Percentiles rank a stretch among this genome's conserved stretches.
Conservation (phyloP, 2,113 vertebrate species). For the Xenopus borealis region DNA sequence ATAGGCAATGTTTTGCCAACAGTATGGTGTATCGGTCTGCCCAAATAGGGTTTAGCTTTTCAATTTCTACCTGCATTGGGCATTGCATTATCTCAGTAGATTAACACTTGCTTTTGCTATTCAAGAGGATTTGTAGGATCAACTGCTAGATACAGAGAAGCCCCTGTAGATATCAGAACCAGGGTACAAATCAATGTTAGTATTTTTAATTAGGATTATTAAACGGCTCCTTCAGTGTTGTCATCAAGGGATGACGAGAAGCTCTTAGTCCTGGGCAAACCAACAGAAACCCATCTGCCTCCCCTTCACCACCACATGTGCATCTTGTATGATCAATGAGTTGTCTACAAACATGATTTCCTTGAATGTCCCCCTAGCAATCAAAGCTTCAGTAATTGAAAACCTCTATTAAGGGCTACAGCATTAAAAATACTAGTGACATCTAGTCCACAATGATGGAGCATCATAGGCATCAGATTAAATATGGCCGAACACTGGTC, state of each 20-base stretch:
- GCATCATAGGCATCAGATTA: constrained; percentile 1
- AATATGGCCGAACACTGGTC: constrained; percentile 14
- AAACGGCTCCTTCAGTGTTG: not conserved
- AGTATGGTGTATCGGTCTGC: not conserved
- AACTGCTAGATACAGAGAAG: not conserved
- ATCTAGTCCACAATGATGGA: not conserved
- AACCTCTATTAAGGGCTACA: constrained; percentile 36
- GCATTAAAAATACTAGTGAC: constrained; percentile 15
- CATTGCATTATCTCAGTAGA: not conserved
- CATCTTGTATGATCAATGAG: not conserved
- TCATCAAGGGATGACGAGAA: not conserved
- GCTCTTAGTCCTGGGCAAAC: not conserved
- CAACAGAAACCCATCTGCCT: too few relatives aligned
- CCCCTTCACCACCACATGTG: not conserved
- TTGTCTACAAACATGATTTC: constrained; percentile 2
- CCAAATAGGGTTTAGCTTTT: not conserved
- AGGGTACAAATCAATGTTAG: not conserved
- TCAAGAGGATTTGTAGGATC: not conserved
- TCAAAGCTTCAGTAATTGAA: constrained; percentile 14
- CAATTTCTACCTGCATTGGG: not conserved
- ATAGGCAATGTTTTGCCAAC: not conserved
- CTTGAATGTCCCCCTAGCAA: not conserved
- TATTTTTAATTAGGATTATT: not conserved
- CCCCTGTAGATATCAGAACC: not conserved
- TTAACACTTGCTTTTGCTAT: not conserved